phyloP scores from a whole-genome alignment of 2,888 invertebrate genomes.

The Hemistola chrysoprasaria region DNA sequence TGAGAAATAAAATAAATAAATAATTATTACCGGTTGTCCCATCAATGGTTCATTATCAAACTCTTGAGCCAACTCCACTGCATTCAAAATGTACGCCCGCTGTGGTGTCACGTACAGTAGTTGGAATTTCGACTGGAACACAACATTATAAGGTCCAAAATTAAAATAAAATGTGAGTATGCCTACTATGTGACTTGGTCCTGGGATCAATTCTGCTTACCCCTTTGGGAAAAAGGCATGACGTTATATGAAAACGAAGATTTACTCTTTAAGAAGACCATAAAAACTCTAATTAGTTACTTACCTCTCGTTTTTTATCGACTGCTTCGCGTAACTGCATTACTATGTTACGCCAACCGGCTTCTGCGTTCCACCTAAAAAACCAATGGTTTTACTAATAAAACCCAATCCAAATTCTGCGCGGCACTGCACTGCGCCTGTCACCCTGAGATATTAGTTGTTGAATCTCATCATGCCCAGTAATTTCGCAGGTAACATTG shows the following conservation, averaged over 20 bases:
- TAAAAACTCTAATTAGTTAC: neutral
- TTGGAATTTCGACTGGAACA: slow-evolving; percentile 58
- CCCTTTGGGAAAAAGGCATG: too few relatives aligned
- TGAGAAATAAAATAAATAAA: neutral
- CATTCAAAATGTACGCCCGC: slow-evolving; percentile 85
- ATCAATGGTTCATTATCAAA: slow-evolving; percentile 81
- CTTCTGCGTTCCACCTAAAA: slow-evolving; percentile 83
- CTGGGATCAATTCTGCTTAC: too few relatives aligned
- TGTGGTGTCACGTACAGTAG: slow-evolving; percentile 84
- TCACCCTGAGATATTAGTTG: too few relatives aligned
- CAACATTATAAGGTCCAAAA: too few relatives aligned
- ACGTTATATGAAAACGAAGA: too few relatives aligned
- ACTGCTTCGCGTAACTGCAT: slow-evolving; percentile 86
- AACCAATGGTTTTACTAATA: neutral
- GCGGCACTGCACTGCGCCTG: too few relatives aligned
- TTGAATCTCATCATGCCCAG: too few relatives aligned
- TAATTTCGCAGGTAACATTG: too few relatives aligned
- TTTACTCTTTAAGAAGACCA: too few relatives aligned
- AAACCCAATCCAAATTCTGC: too few relatives aligned
- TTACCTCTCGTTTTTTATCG: slow-evolving; percentile 78
- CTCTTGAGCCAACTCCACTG: slow-evolving; percentile 88
- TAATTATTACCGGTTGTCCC: slow-evolving; percentile 73
- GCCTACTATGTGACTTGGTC: too few relatives aligned
- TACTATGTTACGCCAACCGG: slow-evolving; percentile 83
- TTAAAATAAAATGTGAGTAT: too few relatives aligned